Percentiles rank a stretch among this genome's conserved stretches.
phyloP scores from a whole-genome alignment of 2,888 invertebrate genomes.

The Plutella xylostella region DNA sequence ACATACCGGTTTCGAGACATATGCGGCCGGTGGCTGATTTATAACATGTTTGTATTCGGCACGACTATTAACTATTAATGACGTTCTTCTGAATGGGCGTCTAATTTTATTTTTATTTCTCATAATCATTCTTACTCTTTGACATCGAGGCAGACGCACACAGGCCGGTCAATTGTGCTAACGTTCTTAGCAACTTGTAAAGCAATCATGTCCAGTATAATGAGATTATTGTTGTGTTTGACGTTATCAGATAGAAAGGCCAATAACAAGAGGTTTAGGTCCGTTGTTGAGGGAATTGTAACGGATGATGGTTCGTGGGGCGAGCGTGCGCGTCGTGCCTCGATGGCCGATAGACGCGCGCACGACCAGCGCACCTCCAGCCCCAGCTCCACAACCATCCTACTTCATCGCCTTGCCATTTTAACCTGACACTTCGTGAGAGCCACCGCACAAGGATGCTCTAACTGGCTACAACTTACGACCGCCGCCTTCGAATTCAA shows the following conservation, averaged over 20 bases:
- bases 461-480: too few species aligned
- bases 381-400: constrained; percentile 15
- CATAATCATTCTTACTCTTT: background rate
- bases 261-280: constrained; percentile 28
- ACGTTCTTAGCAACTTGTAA: background rate
- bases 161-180: background rate
- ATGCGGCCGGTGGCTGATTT: constrained; percentile 28
- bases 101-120: background rate
- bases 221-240: constrained; percentile 22
- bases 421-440: constrained; percentile 1
- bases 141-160: background rate
- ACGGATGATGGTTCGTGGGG: constrained; percentile 25
- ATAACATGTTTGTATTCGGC: constrained; percentile 18
- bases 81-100: background rate
- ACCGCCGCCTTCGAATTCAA: too few species aligned
- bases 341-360: constrained; percentile 48
- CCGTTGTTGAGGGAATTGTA: constrained; percentile 35
- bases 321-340: constrained; percentile 37
- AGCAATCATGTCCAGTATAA: constrained; percentile 35
- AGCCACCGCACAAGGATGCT: too few species aligned
- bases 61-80: constrained; percentile 2
- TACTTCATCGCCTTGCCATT: constrained; percentile 1
- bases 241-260: constrained; percentile 61
- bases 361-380: constrained; percentile 32
- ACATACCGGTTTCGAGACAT: constrained; percentile 22